Base-by-base conservation (phyloP, 2,888 invertebrate species). In the Agrochola litura region DNA sequence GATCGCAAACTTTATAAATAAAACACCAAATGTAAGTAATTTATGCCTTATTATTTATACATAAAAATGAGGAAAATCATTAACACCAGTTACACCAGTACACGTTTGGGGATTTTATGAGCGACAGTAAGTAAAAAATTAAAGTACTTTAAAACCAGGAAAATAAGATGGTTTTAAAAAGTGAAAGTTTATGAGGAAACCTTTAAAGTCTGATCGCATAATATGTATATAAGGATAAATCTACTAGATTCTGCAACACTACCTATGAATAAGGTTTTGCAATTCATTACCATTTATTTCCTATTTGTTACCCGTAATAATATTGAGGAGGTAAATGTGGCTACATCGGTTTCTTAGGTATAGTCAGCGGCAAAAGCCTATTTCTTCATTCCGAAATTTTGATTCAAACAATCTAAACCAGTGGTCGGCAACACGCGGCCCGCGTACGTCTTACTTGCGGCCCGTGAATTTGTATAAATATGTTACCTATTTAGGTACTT, bases 11-110 rank as follows among this genome's bases (percentile, higher is more conserved):
- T 73, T 73, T 41, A 73, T 63, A 66, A 68, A 86, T 76, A 68
- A 73, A 72, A 65, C 25, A 67, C 64, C 41, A 58, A 79, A 58
- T n/a, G 41, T 73, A 63, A 10, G 61, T 37, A 74, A 67, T 79
- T 52, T 77, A 67, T 66, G 41, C 56, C 56, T 16, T 63, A 41
- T 58, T 46, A 63, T 71, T 72, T 73, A 41, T 30, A n/a, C 64
- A 76, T 79, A 78, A 49, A 54, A 68, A 88, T 74, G 49, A 86
- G 87, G 85, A 86, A 88, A 87, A 87, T 84, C 25, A 30, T 79
- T 49, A 71, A 84, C 74, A 84, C 82, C 63, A 25, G 76, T 74
- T 60, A 69, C 64, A 78, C 85, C 63, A 77, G 85, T 76, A 65
- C 41, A 56, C 56, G 43, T 19, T 60, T 46, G 54, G 41, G 9